Evolutionary conservation across 2,113 vertebrate species (phyloP).

Genomic region (Prunella himalayana): DNA sequence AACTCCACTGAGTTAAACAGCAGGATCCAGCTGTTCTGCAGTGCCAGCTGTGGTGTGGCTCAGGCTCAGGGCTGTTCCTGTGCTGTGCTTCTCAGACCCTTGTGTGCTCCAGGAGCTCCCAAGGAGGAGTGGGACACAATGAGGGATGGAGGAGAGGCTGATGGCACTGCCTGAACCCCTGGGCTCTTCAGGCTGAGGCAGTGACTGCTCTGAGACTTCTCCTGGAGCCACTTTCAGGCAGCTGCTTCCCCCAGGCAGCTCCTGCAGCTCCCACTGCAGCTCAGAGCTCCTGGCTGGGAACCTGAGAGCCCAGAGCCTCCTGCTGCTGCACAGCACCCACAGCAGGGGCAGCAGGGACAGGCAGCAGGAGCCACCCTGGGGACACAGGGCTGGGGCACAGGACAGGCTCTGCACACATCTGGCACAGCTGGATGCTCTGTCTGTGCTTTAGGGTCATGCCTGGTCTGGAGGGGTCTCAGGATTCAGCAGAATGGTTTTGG

Average conservation of each 20-base stretch:
- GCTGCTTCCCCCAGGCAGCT: background rate
- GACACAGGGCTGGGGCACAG: background rate
- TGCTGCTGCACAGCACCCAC: background rate
- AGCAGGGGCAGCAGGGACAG: accelerated
- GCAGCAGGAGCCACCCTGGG: accelerated
- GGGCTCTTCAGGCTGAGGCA: background rate
- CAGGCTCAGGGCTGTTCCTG: background rate
- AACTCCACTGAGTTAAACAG: background rate
- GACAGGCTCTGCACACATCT: background rate
- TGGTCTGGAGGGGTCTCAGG: background rate
- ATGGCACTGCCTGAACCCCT: background rate
- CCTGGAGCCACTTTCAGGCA: too few species aligned
- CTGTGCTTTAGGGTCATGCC: accelerated
- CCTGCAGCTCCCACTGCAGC: background rate
- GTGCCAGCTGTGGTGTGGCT: background rate
- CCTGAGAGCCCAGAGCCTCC: background rate
- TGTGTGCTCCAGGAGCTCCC: background rate
- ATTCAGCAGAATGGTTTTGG: background rate
- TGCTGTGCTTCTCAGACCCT: accelerated
- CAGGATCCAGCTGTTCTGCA: background rate
- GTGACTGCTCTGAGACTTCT: background rate
- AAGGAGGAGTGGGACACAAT: accelerated
- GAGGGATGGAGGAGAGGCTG: background rate
- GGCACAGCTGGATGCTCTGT: background rate
- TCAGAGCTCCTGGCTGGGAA: accelerated